Evolutionary conservation across 2,888 invertebrate genomes (phyloP), one percentile per base, ranked within the genome.

Genomic region (Harpalus rufipes): DNA sequence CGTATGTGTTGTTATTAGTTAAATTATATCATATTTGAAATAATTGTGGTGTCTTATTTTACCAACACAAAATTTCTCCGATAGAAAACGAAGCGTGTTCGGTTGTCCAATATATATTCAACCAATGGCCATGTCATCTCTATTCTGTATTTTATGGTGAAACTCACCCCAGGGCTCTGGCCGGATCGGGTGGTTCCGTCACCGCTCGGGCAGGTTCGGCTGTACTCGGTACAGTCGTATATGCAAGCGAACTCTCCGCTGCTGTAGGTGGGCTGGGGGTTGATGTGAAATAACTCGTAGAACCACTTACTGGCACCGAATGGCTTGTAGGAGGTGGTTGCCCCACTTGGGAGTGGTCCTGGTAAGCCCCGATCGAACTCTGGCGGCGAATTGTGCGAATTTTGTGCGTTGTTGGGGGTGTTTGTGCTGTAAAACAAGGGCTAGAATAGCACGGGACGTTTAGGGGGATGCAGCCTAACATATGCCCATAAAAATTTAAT

Each of bases 221-320:
- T 86, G 61, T 87, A 86, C 41, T 90, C 89, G 59, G 91, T 90
- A 44, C 85, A 86, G 81, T 86, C 5, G 56, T 82, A 12, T 59
- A 63, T 41, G 44, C 68, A 12, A 51, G 65, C 44, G 81, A 61
- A 59, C 56, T 68, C 68, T 84, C 84, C 10, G 81, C 56, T 76
- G 89, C 92, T 87, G 93, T 93, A 5, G 94, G 94, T 56, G 94
- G 94, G 88, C 93, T 93, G 81, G 94, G 93, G 86, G 93, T 93
- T 90, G 94, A 94, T 58, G 93, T 94, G 89, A 94, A 94, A 90
- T 94, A 94, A 87, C 93, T 93, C 81, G 91, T 91, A 87, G 90
- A 90, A 87, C 91, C 91, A 18, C 91, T 91, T 78, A 91, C 89
- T 8, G 90, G 90, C 85, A 90, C 89, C 21, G 88, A 87, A 82